A percentile compares a stretch with the other conserved stretches of the same genome.
Conservation (phyloP, 2,797 vertebrate genomes). For the Anas acuta region DNA sequence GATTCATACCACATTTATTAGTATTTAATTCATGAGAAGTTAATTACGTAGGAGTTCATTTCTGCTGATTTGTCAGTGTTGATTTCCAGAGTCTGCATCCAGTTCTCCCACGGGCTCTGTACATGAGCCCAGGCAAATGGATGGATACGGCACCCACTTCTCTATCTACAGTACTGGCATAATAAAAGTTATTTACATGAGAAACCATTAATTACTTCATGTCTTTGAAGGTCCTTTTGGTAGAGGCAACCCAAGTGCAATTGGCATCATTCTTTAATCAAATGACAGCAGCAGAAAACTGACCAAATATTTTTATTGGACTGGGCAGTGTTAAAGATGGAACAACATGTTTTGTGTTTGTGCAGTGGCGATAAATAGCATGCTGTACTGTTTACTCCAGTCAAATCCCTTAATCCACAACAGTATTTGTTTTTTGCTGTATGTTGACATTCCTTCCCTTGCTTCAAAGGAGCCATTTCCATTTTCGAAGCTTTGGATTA, state of each 20-base stretch:
- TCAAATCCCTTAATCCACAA: background rate
- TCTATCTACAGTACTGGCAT: background rate
- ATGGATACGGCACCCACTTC: background rate
- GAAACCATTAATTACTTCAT: background rate
- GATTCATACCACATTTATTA: slow-evolving; percentile 38
- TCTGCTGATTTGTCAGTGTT: slow-evolving; percentile 40
- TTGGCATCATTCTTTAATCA: background rate
- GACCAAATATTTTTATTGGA: slow-evolving; percentile 28
- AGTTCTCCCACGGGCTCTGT: slow-evolving; percentile 4
- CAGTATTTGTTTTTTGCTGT: background rate
- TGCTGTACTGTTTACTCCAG: background rate
- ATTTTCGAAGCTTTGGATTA: slow-evolving; percentile 90
- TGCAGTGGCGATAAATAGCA: slow-evolving; percentile 12
- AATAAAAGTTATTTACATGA: background rate
- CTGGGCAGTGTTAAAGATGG: background rate
- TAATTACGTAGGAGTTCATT: slow-evolving; percentile 38
- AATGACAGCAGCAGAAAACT: background rate
- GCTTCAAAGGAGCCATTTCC: slow-evolving; percentile 85
- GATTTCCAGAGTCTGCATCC: slow-evolving; percentile 24
- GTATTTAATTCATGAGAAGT: slow-evolving; percentile 50
- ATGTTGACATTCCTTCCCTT: slow-evolving; percentile 28
- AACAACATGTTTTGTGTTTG: background rate
- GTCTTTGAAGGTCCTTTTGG: background rate
- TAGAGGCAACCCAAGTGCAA: background rate
- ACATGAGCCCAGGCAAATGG: background rate